Evolutionary conservation across 2,113 vertebrate genomes (phyloP).

Genomic region (Melanotaenia duboulayi): DNA sequence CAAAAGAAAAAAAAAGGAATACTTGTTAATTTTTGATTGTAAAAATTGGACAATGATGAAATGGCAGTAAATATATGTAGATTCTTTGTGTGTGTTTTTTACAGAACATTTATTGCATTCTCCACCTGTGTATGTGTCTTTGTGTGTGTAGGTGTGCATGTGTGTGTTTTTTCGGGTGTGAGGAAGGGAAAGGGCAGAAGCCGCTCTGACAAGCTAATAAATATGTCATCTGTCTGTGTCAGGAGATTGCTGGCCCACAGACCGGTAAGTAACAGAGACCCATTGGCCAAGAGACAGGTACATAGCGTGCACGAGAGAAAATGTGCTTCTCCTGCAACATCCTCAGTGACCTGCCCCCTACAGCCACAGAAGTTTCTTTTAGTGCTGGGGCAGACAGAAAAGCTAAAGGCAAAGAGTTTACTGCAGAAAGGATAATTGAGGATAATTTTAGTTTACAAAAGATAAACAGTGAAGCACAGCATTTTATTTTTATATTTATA

Average conservation of each 20-base stretch:
- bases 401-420: constrained; percentile 21
- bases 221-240: constrained; percentile 96
- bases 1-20: neutral
- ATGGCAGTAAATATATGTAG: constrained; percentile 1
- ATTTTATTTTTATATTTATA: too few relatives aligned
- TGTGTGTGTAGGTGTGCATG: neutral
- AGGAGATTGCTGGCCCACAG: constrained; percentile 83
- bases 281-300: constrained; percentile 78
- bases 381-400: constrained; percentile 38
- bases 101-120: constrained; percentile 5
- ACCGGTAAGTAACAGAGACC: constrained; percentile 86
- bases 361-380: constrained; percentile 57
- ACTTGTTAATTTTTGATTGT: neutral
- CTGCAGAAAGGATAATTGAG: neutral
- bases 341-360: constrained; percentile 69
- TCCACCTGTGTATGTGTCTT: constrained; percentile 7
- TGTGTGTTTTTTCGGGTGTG: constrained; percentile 13
- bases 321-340: constrained; percentile 75
- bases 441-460: too few relatives aligned
- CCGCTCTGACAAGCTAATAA: constrained; percentile 95
- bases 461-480: too few relatives aligned
- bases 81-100: neutral
- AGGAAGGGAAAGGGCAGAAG: constrained; percentile 55
- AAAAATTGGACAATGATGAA: constrained; percentile 1
- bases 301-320: constrained; percentile 56